A percentile compares a stretch with the other conserved stretches of the same genome.
Evolutionary conservation across 1,140 invertebrate genomes (phyloP).

Genomic region (Pararge aegeria): DNA sequence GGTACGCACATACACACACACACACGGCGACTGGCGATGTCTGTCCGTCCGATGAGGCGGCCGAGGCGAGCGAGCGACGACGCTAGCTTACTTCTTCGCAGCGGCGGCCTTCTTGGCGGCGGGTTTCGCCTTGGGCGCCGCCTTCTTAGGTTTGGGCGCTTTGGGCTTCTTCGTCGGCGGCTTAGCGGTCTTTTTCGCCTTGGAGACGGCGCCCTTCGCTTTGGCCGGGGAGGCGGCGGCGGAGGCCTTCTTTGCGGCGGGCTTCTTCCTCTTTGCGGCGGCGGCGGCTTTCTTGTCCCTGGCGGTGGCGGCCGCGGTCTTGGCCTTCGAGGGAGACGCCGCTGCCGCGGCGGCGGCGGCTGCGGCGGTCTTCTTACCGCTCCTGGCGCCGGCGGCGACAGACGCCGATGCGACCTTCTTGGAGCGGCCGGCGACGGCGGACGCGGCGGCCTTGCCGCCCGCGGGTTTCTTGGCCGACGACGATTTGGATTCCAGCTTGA

Average conservation of each 20-base stretch:
- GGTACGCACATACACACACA: too few species aligned
- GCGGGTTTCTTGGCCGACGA: slow-evolving; percentile 36
- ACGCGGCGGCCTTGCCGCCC: slow-evolving; percentile 19
- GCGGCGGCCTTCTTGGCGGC: slow-evolving; percentile 49
- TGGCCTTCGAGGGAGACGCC: slow-evolving; percentile 36
- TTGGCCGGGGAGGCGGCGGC: slow-evolving; percentile 19
- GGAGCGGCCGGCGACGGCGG: slow-evolving; percentile 6
- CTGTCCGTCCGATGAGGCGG: too few species aligned
- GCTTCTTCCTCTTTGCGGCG: slow-evolving; percentile 38
- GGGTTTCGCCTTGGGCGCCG: slow-evolving; percentile 47
- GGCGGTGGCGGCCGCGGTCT: slow-evolving; percentile 27
- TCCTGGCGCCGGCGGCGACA: slow-evolving; percentile 16
- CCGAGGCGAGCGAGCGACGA: not conserved
- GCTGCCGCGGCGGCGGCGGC: slow-evolving; percentile 27
- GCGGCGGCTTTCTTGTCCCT: slow-evolving; percentile 32
- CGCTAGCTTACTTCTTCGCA: slow-evolving; percentile 40
- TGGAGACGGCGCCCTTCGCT: slow-evolving; percentile 32
- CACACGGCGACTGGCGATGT: too few species aligned
- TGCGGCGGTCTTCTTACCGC: slow-evolving; percentile 28
- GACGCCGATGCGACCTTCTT: slow-evolving; percentile 31
- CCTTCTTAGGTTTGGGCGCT: slow-evolving; percentile 56
- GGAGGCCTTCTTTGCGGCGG: slow-evolving; percentile 30
- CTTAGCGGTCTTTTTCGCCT: slow-evolving; percentile 49
- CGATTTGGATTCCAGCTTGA: slow-evolving; percentile 76
- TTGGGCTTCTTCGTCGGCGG: slow-evolving; percentile 54